These are phyloP conservation scores for Mycteria americana DNA, from an alignment of 2,797 vertebrate genomes.

Conservation along the genomic window DNA sequence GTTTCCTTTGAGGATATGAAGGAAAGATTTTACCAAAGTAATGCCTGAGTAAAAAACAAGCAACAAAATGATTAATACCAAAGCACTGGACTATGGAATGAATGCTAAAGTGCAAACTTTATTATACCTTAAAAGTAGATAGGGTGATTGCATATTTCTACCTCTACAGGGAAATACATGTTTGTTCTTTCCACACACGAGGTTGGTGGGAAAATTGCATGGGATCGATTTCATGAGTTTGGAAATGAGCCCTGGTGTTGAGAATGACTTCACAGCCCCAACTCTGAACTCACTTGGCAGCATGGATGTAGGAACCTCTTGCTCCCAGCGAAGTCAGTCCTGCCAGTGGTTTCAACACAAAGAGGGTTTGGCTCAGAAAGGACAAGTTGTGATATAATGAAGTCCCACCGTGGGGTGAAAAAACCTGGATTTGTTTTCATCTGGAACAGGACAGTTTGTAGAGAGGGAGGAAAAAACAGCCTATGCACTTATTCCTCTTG, in stretches of 20 bases:
- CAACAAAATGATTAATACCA: not conserved
- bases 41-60: not conserved
- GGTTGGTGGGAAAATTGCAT: conserved; percentile 27
- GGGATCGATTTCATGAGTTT: conserved; percentile 39
- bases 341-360: conserved; percentile 35
- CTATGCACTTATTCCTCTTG: not conserved
- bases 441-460: not conserved
- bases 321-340: not conserved
- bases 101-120: not conserved
- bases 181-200: not conserved
- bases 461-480: not conserved
- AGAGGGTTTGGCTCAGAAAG: not conserved
- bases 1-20: conserved; percentile 40
- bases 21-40: conserved; percentile 19
- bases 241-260: conserved; percentile 25
- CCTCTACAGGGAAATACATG: not conserved
- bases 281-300: conserved; percentile 32
- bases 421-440: not conserved
- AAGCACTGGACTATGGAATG: not conserved
- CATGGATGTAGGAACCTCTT: not conserved
- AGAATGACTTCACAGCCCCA: conserved; percentile 27
- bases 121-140: not conserved
- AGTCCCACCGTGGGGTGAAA: not conserved
- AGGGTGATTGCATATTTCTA: conserved; percentile 3
- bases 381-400: not conserved